Conservation (phyloP, 1,140 invertebrate genomes). For the Macrotrachela quadricornifera region DNA sequence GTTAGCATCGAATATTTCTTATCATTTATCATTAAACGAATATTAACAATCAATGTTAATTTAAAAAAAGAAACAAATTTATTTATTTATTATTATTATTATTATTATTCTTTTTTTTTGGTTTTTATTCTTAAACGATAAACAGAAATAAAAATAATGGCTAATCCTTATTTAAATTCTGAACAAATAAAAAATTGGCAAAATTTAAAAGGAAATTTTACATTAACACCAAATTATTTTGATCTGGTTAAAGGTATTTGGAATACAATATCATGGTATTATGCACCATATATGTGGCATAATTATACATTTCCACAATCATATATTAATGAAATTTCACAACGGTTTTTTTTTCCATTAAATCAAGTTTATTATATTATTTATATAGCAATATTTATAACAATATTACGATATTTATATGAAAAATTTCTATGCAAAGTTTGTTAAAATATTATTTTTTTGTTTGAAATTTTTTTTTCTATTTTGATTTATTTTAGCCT, state of each 20-base stretch:
- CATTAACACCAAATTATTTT: background rate
- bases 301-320: constrained; percentile 2
- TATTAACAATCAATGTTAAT: too few relatives aligned
- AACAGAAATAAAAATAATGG: too few relatives aligned
- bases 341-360: background rate
- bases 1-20: too few relatives aligned
- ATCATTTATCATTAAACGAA: too few relatives aligned
- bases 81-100: too few relatives aligned
- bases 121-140: too few relatives aligned
- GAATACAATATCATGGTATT: constrained; percentile 4
- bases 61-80: too few relatives aligned
- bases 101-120: too few relatives aligned
- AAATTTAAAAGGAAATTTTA: too few relatives aligned
- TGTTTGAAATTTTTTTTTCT: background rate
- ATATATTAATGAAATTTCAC: constrained; percentile 1
- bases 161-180: too few relatives aligned
- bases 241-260: constrained; percentile 4
- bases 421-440: background rate
- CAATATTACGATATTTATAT: background rate
- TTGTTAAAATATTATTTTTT: background rate
- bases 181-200: too few relatives aligned
- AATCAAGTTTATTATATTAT: background rate
- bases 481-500: background rate
- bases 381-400: constrained; percentile 1
- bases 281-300: background rate